phyloP scores from a whole-genome alignment of 2,113 vertebrate genomes.

The Phocoena sinus region DNA sequence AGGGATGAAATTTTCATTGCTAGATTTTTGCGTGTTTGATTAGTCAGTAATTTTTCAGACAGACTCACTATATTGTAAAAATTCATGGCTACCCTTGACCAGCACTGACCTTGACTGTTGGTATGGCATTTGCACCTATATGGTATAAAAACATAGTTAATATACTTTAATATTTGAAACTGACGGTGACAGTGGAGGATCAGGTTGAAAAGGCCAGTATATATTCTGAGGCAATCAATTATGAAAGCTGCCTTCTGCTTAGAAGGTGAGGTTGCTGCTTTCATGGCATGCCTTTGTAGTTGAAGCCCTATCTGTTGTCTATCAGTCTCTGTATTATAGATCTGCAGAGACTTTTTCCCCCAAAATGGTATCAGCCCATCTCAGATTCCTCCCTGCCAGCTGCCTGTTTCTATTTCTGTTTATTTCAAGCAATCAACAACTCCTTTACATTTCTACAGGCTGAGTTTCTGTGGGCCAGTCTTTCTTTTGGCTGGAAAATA shows the following conservation, averaged over 20 bases:
- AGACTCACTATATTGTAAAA: neutral
- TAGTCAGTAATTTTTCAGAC: neutral
- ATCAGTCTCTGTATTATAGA: neutral
- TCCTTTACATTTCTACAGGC: constrained; percentile 4
- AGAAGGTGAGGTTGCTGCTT: neutral
- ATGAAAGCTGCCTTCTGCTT: neutral
- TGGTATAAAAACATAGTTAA: neutral
- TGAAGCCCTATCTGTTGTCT: neutral
- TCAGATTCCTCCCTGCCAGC: constrained; percentile 39
- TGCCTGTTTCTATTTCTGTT: constrained; percentile 50
- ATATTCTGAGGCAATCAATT: neutral
- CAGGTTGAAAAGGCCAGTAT: neutral
- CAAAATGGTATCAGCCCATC: neutral
- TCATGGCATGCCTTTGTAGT: neutral
- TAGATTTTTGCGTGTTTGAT: neutral
- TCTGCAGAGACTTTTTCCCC: neutral
- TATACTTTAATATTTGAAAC: neutral
- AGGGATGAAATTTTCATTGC: neutral
- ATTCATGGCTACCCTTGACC: neutral
- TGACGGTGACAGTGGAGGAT: neutral
- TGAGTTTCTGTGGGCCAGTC: constrained; percentile 13
- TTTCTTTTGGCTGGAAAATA: constrained; percentile 40
- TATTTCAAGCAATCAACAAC: constrained; percentile 47
- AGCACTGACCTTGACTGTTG: neutral
- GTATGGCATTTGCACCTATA: neutral